Base-by-base conservation (phyloP, 2,113 vertebrate species). In the Nothoprocta perdicaria region DNA sequence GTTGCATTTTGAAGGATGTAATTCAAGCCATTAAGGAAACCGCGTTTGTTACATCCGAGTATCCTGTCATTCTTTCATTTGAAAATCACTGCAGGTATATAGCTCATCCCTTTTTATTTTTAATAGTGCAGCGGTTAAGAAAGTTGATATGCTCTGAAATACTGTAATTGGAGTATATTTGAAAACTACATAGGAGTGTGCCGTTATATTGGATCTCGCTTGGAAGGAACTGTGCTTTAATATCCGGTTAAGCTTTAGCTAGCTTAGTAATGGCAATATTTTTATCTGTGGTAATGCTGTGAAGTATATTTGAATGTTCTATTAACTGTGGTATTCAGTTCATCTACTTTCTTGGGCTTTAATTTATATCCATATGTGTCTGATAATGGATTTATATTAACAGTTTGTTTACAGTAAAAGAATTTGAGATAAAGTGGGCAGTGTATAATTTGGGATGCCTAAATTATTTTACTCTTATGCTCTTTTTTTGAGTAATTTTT, bases 1-100 rank as follows among this genome's bases (percentile, higher is more conserved):
- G 91, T 80, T 96, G 8, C 57, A 63, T 96, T 95, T 97, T 93
- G 71, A 96, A 99, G 99, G 99, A 99, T 92, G 99, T 99, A 38
- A 99, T 99, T 96, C 98, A 99, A 96, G 99, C 99, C 93, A 99
- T 99, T 97, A 99, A 97, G 95, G 99, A 99, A 90, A 99, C 99
- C 1, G 99, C 99, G 2, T 99, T 99, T 95, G 98, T 99, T 83
- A 99, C 99, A 7, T 99, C 99, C 9, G 98, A 99, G 6, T 99
- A 98, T 86, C 99, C 99, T 43, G 99, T 99, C 73, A 99, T 99
- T 95, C 98, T 99, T 95, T 99, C 99, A 24, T 99, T 99, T 97
- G 99, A 99, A 98, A 99, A 99, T 96, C 99, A 99, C 89, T 99
- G 99, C 99, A 99, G 99, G 99, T 99, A 96, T 53, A 50, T 29